Evolutionary conservation across 1,140 invertebrate species (phyloP).

Genomic region (Lepidurus packardi): DNA sequence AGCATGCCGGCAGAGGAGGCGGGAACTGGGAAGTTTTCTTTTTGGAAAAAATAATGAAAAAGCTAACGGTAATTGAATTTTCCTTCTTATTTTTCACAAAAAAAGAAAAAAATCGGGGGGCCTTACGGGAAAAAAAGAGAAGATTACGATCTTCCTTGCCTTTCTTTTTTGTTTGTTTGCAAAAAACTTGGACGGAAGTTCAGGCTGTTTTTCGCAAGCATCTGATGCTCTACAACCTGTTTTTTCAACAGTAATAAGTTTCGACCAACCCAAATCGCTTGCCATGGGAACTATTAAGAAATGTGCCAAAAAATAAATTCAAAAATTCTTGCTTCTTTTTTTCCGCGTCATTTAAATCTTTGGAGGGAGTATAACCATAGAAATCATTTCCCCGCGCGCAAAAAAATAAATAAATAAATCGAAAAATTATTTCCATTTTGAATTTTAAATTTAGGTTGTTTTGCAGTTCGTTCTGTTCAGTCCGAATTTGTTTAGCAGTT

Average conservation of each 20-base stretch:
- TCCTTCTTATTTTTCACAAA: neutral
- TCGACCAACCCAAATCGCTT: conserved; percentile 1
- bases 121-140: neutral
- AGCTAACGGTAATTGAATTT: no score
- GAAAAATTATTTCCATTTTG: no score
- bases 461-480: no score
- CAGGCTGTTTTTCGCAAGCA: neutral
- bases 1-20: neutral
- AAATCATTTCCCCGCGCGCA: no score
- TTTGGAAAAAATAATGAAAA: neutral
- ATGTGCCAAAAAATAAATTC: neutral
- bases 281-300: neutral
- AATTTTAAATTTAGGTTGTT: no score
- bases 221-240: neutral
- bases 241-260: conserved; percentile 10
- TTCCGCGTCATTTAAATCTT: neutral
- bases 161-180: neutral
- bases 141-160: conserved; percentile 14
- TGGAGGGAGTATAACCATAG: neutral
- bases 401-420: no score
- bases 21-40: neutral
- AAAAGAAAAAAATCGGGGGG: neutral
- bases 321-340: neutral
- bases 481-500: no score
- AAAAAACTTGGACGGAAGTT: conserved; percentile 21